Base-by-base conservation (phyloP, 2,888 invertebrate species). In the Phragmatobia fuliginosa region DNA sequence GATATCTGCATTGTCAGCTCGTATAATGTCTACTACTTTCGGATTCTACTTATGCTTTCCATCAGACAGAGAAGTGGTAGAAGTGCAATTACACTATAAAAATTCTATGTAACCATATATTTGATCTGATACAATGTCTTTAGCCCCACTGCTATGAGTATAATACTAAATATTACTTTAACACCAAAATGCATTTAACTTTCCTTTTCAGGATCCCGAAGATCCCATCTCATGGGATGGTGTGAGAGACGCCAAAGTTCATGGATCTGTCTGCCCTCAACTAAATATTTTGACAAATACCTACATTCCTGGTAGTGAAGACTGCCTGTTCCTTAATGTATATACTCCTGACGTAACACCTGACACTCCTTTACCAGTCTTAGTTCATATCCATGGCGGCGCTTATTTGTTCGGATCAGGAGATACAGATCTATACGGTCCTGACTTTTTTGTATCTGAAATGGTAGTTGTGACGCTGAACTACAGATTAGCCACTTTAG, bases 381-480 rank as follows among this genome's bases (percentile, higher is more conserved):
- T 92, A 88, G 72, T 91, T 18, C 91, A 86, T 72, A 88, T 92
- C n/a, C 90, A 91, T 49, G 90, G 90, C 58, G 88, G 90, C 5
- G 86, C 83, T 0, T 91, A 81, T 70, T 84, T 83, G 67, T 86
- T 83, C 16, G 90, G 89, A 2, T 91, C 90, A 0, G 89, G 88
- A 4, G 91, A 96, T 76, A 91, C 89, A 0, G 91, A 93, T 41
- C 81, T 92, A 8, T 95, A 95, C 71, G 96, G 96, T 0, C 95
- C 96, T 2, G 95, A 96, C 72, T 95, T 95, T 75, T 83, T 96
- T 21, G 92, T 96, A 16, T 87, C 91, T 10, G 94, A 96, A 81
- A 90, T 96, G 0, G 86, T 96, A 1, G 79, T 96, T 28, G 96
- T 96, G 0, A 96, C 96, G 0, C 83, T 96, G 2, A 96, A 96